Percentiles rank a stretch among this genome's conserved stretches.
phyloP scores from a whole-genome alignment of 1,140 invertebrate species.

The Drosophila nigromelanica region DNA sequence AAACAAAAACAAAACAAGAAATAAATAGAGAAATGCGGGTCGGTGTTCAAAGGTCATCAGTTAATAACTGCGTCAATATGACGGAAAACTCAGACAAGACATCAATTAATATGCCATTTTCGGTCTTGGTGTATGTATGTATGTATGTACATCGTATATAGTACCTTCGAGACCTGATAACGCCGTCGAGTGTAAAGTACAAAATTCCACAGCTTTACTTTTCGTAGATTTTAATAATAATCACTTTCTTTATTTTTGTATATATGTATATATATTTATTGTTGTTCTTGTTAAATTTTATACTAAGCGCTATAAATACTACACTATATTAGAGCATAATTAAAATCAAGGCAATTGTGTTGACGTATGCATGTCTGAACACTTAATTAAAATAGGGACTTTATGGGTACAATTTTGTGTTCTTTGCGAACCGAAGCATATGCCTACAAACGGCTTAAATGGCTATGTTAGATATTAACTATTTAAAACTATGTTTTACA shows the following conservation, averaged over 20 bases:
- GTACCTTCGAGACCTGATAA: slow-evolving; percentile 45
- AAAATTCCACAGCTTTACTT: slow-evolving; percentile 56
- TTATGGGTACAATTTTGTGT: slow-evolving; percentile 10
- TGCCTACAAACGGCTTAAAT: slow-evolving; percentile 19
- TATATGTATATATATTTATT: slow-evolving; percentile 21
- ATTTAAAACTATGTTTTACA: slow-evolving; percentile 71
- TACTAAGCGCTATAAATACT: slow-evolving; percentile 31
- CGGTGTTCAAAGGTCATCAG: slow-evolving; percentile 38
- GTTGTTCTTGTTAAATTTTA: slow-evolving; percentile 25
- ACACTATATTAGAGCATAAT: slow-evolving; percentile 28
- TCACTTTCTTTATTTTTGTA: slow-evolving; percentile 44
- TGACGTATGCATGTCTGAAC: slow-evolving; percentile 12
- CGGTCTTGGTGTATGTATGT: neutral
- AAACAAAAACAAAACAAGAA: no score
- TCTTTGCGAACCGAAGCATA: slow-evolving; percentile 20
- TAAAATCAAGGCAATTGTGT: slow-evolving; percentile 23
- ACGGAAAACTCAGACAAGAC: slow-evolving; percentile 43
- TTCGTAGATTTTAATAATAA: slow-evolving; percentile 15
- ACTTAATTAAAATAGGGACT: slow-evolving; percentile 8
- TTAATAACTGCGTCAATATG: slow-evolving; percentile 43
- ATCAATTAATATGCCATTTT: slow-evolving; percentile 29
- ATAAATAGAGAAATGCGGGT: slow-evolving; percentile 17
- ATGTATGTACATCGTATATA: slow-evolving; percentile 7
- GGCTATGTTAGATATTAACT: slow-evolving; percentile 39
- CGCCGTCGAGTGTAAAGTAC: slow-evolving; percentile 58